A percentile compares a stretch with the other conserved stretches of the same genome.
Evolutionary conservation across 2,797 vertebrate genomes (phyloP).

Genomic region (Phaenicophaeus curvirostris): DNA sequence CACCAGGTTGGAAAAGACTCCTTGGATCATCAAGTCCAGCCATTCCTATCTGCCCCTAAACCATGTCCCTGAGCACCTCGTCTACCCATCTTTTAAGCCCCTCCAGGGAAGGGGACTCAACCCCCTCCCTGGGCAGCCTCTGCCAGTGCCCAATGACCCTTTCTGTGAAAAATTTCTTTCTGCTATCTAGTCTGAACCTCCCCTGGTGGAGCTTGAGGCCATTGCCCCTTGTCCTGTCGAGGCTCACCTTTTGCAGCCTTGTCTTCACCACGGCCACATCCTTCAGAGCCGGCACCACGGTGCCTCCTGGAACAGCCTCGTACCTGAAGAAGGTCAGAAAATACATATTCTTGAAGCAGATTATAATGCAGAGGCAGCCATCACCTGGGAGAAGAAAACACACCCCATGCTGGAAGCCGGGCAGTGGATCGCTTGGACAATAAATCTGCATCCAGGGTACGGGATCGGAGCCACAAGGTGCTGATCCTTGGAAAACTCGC

Average conservation of each 20-base stretch:
- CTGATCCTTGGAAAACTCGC: neutral
- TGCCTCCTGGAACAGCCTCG: neutral
- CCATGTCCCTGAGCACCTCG: no score
- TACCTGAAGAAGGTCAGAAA: neutral
- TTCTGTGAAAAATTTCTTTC: no score
- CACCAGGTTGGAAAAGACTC: no score
- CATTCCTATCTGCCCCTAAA: no score
- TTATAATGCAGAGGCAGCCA: neutral
- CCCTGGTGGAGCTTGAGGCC: no score
- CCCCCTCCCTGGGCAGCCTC: no score
- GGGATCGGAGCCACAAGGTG: neutral
- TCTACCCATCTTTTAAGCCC: no score
- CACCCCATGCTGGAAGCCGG: neutral
- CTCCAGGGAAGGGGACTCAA: no score
- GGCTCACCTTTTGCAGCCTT: slow-evolving; percentile 73
- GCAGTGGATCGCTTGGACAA: fast-evolving
- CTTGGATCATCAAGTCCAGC: no score
- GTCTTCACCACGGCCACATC: slow-evolving; percentile 18
- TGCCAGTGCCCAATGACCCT: no score
- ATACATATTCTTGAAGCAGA: neutral
- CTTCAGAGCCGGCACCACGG: slow-evolving; percentile 18
- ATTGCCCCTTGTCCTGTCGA: no score
- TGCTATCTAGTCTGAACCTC: no score
- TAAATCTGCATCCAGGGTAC: fast-evolving
- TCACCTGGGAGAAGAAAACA: neutral